A percentile compares a stretch with the other conserved stretches of the same genome.
Evolutionary conservation across 2,888 invertebrate species (phyloP).

Genomic region (Chorisops tibialis): DNA sequence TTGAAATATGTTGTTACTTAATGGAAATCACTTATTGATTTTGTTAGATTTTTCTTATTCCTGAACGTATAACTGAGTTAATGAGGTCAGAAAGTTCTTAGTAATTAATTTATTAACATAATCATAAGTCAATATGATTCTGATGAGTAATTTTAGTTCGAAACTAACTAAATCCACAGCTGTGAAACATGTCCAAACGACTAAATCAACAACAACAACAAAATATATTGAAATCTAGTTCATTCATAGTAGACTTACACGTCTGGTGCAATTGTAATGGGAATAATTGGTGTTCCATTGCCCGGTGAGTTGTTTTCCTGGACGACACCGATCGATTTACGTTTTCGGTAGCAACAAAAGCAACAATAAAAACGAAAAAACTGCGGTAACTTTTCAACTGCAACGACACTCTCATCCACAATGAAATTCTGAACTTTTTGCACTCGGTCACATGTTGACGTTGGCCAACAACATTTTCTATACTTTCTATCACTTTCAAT

Average conservation of each 20-base stretch:
- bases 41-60: too few relatives aligned
- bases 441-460: constrained; percentile 29
- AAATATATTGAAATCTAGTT: neutral
- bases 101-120: too few relatives aligned
- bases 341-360: constrained; percentile 41
- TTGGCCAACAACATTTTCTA: constrained; percentile 3
- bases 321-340: constrained; percentile 46
- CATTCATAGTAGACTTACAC: constrained; percentile 35
- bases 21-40: too few relatives aligned
- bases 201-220: neutral
- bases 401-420: constrained; percentile 9
- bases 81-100: too few relatives aligned
- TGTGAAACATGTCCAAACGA: too few relatives aligned
- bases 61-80: too few relatives aligned
- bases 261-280: constrained; percentile 36
- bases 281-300: constrained; percentile 38
- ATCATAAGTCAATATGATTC: too few relatives aligned
- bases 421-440: constrained; percentile 29
- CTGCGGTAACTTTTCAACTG: constrained; percentile 38
- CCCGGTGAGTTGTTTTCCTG: constrained; percentile 32
- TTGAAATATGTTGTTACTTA: too few relatives aligned
- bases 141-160: too few relatives aligned
- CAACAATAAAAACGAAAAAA: constrained; percentile 38
- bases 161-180: too few relatives aligned
- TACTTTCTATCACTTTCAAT: constrained; percentile 8